Conservation (phyloP, 2,797 vertebrate genomes). For the Mormyrops boulengeri region DNA sequence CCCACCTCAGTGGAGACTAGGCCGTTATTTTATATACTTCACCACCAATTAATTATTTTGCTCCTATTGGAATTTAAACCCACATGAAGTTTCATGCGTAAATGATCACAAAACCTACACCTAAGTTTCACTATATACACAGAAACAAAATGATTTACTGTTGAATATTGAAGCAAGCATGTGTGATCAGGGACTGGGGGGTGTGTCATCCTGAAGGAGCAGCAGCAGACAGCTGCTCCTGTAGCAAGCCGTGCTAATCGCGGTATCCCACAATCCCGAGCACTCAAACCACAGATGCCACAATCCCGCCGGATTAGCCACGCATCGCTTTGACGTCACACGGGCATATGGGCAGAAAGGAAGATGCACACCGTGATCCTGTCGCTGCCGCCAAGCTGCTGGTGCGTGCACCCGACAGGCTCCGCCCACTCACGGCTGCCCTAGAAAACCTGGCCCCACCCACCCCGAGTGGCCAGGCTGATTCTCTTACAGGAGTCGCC, state of each 20-base stretch:
- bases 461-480: background rate
- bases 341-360: background rate
- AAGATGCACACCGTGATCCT: background rate
- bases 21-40: background rate
- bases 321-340: slow-evolving; percentile 1
- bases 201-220: background rate
- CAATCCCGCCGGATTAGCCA: slow-evolving; percentile 62
- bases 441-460: background rate
- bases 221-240: background rate
- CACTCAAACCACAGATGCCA: slow-evolving; percentile 60
- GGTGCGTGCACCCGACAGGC: background rate
- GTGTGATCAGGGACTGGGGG: background rate
- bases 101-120: background rate
- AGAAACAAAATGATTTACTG: background rate
- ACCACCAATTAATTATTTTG: background rate
- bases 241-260: slow-evolving; percentile 7
- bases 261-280: slow-evolving; percentile 46
- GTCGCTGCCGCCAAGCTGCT: background rate
- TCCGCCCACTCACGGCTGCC: background rate
- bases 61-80: too few species aligned
- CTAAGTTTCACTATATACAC: background rate
- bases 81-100: background rate
- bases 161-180: background rate
- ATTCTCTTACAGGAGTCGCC: background rate
- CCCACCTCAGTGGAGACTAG: background rate